Conservation (phyloP, 1,140 invertebrate species). For the Pseudomyrmex gracilis region DNA sequence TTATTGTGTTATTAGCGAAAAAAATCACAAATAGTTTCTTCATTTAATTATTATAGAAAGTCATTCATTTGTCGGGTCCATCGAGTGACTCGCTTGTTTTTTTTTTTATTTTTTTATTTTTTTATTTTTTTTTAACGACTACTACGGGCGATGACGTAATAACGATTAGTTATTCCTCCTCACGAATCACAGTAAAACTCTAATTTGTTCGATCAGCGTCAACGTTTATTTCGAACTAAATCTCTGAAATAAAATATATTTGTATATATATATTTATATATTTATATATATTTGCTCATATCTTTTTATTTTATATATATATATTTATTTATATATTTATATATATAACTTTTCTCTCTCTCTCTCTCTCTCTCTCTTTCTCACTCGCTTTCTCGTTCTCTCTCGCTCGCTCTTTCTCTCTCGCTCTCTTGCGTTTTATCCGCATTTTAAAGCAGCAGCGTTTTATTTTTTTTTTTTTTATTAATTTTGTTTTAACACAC, state of each 20-base stretch:
- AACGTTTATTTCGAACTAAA: conserved; percentile 76
- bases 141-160: conserved; percentile 69
- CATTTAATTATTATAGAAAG: conserved; percentile 66
- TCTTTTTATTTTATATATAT: conserved; percentile 19
- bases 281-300: conserved; percentile 32
- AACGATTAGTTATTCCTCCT: conserved; percentile 67
- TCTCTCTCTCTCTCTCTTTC: conserved; percentile 40
- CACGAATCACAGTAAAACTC: conserved; percentile 80
- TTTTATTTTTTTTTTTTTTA: too few relatives aligned
- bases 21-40: conserved; percentile 73
- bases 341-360: conserved; percentile 47
- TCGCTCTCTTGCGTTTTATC: too few relatives aligned
- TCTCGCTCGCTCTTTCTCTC: conserved; percentile 31
- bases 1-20: conserved; percentile 76
- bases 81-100: conserved; percentile 57
- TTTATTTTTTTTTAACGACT: conserved; percentile 30
- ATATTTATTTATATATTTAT: conserved; percentile 65
- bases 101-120: too few relatives aligned
- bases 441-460: conserved; percentile 75
- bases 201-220: conserved; percentile 75
- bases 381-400: conserved; percentile 50
- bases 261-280: conserved; percentile 70
- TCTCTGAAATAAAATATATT: conserved; percentile 80
- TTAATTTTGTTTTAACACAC: conserved; percentile 78
- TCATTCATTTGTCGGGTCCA: conserved; percentile 67